Conservation (phyloP, 2,113 vertebrate species). For the Seriola aureovittata region DNA sequence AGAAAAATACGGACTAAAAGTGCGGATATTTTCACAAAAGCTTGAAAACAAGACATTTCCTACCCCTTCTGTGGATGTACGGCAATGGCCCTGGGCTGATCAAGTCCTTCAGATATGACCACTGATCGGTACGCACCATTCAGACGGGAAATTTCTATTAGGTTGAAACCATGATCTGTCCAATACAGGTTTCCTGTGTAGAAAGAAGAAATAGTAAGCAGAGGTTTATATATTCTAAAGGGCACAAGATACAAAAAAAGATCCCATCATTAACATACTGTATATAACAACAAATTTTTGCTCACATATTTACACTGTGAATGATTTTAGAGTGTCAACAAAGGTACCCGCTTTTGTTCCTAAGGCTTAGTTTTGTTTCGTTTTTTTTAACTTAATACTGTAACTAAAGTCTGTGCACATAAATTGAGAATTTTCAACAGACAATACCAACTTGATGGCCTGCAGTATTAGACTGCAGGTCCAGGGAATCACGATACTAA, state of each 20-base stretch:
- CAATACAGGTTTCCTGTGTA: slow-evolving; percentile 95
- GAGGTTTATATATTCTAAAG: background rate
- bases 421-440: slow-evolving; percentile 17
- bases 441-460: slow-evolving; percentile 26
- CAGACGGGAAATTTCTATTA: slow-evolving; percentile 96
- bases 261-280: background rate
- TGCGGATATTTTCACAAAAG: background rate
- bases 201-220: slow-evolving; percentile 12
- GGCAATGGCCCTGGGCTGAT: slow-evolving; percentile 95
- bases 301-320: too few relatives aligned
- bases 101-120: slow-evolving; percentile 94
- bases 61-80: slow-evolving; percentile 94
- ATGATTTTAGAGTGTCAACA: too few relatives aligned
- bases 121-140: slow-evolving; percentile 95
- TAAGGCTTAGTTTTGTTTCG: too few relatives aligned
- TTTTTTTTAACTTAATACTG: background rate
- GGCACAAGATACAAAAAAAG: background rate
- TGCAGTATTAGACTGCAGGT: background rate
- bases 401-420: background rate
- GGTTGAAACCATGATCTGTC: slow-evolving; percentile 98
- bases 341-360: too few relatives aligned
- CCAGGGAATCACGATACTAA: slow-evolving; percentile 67
- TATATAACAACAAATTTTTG: background rate
- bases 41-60: background rate
- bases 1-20: too few relatives aligned